Conservation (phyloP, 2,113 vertebrate genomes). For the Microtus richardsoni region DNA sequence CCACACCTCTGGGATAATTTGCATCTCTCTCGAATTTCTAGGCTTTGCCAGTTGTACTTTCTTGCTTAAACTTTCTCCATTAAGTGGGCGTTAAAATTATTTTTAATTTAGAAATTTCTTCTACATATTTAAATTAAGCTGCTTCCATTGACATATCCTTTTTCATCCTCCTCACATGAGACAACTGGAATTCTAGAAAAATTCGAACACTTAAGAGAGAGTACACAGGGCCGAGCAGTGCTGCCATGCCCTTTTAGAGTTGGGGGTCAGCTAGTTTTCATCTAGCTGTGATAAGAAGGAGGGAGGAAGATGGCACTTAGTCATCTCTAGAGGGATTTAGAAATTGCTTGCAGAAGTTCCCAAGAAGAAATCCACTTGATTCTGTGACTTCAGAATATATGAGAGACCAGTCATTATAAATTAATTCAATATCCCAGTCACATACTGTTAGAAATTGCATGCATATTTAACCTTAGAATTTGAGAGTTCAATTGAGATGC, state of each 20-base stretch:
- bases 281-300: not conserved
- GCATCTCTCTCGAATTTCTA: not conserved
- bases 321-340: not conserved
- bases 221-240: not conserved
- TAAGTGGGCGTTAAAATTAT: not conserved
- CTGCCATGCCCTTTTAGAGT: not conserved
- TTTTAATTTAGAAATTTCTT: not conserved
- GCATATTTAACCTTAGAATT: not conserved
- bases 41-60: not conserved
- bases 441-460: not conserved
- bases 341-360: not conserved
- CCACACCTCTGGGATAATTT: not conserved
- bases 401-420: not conserved
- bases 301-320: not conserved
- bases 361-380: not conserved
- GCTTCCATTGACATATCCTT: not conserved
- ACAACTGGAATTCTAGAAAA: slow-evolving; percentile 8
- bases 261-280: not conserved
- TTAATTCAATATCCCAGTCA: not conserved
- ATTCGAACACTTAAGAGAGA: not conserved
- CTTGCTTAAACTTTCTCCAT: not conserved
- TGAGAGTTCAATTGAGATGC: not conserved
- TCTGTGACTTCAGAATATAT: not conserved
- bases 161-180: not conserved
- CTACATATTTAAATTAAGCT: not conserved